Evolutionary conservation across 2,888 invertebrate genomes (phyloP).

Genomic region (Callosobruchus maculatus): DNA sequence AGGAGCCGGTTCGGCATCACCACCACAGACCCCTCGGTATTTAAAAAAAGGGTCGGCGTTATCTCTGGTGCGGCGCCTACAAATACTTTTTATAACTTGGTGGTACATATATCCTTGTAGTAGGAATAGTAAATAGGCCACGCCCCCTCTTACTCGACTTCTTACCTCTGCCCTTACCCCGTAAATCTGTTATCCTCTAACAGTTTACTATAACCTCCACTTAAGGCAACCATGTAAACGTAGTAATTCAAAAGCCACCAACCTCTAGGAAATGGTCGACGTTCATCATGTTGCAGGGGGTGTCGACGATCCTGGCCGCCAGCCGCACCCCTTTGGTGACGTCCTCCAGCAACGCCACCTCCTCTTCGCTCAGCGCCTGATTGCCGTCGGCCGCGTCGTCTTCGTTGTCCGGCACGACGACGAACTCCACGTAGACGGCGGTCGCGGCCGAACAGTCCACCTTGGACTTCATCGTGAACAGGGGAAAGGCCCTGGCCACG

Average conservation of each 20-base stretch:
- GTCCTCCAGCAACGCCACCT: conserved; percentile 55
- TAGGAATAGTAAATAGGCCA: too few species aligned
- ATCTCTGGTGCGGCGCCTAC: too few species aligned
- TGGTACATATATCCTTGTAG: too few species aligned
- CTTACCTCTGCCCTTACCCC: too few species aligned
- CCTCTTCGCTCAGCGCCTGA: conserved; percentile 49
- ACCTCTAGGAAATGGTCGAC: conserved; percentile 76
- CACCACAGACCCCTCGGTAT: too few species aligned
- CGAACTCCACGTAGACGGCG: conserved; percentile 56
- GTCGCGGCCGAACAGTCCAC: conserved; percentile 38
- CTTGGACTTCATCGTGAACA: conserved; percentile 58
- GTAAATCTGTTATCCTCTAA: too few species aligned
- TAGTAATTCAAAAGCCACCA: conserved; percentile 8
- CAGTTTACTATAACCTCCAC: too few species aligned
- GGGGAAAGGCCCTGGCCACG: conserved; percentile 75
- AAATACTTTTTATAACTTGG: too few species aligned
- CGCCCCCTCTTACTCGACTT: too few species aligned
- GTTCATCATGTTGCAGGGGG: conserved; percentile 81
- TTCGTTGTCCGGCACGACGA: conserved; percentile 41
- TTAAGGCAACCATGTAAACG: not conserved
- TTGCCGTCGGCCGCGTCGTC: conserved; percentile 9
- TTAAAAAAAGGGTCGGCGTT: too few species aligned
- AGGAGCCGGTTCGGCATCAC: too few species aligned
- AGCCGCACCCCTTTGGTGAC: conserved; percentile 64
- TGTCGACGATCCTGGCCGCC: conserved; percentile 79